phyloP scores from a whole-genome alignment of 2,797 vertebrate genomes.

The Decapterus maruadsi region DNA sequence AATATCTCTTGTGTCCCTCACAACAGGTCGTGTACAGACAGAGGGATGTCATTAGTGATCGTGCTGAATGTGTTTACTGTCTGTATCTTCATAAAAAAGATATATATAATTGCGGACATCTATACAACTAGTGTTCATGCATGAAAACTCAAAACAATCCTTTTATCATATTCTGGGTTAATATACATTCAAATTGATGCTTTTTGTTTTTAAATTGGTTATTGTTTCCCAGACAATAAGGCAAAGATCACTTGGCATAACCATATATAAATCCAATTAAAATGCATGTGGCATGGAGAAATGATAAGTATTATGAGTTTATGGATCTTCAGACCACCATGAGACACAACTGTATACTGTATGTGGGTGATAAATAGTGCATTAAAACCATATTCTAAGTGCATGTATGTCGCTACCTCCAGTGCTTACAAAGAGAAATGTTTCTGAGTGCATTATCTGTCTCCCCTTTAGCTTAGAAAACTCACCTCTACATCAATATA shows the following conservation, averaged over 20 bases:
- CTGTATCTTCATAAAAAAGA: too few relatives aligned
- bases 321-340: background rate
- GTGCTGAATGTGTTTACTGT: background rate
- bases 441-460: background rate
- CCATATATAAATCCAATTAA: background rate
- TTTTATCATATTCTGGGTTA: background rate
- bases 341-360: background rate
- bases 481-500: background rate
- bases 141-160: conserved; percentile 13
- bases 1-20: conserved; percentile 41
- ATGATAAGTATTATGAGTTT: background rate
- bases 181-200: background rate
- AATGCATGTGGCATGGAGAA: background rate
- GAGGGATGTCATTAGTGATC: conserved; percentile 31
- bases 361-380: background rate
- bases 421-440: background rate
- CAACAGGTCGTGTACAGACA: conserved; percentile 33
- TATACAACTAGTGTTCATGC: background rate
- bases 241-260: background rate
- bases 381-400: background rate
- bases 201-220: background rate
- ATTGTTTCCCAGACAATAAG: background rate
- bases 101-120: background rate
- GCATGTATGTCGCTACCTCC: background rate
- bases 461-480: background rate